Conservation (phyloP, 1,140 invertebrate species). For the Sogatella furcifera region DNA sequence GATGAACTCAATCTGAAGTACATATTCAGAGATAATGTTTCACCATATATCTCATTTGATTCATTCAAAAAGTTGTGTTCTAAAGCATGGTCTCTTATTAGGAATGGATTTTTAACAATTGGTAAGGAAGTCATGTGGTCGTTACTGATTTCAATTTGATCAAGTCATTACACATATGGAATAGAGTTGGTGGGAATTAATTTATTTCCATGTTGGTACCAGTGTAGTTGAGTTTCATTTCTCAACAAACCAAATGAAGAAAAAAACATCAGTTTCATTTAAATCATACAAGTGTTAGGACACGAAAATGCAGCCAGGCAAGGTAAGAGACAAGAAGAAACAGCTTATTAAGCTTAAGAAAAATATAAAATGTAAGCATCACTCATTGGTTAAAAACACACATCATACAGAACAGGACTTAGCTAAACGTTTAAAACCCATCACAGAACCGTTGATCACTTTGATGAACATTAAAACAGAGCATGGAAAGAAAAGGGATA, state of each 20-base stretch:
- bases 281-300: no score
- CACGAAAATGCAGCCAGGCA: not conserved
- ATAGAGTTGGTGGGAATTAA: not conserved
- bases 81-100: slow-evolving; percentile 27
- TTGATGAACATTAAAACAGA: no score
- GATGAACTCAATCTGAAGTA: slow-evolving; percentile 33
- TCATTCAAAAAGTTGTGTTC: slow-evolving; percentile 8
- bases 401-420: slow-evolving; percentile 7
- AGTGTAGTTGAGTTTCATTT: no score
- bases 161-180: not conserved
- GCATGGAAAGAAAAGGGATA: no score
- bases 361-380: slow-evolving; percentile 12
- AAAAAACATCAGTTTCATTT: no score
- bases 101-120: slow-evolving; percentile 29
- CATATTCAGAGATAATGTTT: slow-evolving; percentile 32
- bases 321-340: not conserved
- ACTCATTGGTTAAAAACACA: slow-evolving; percentile 9
- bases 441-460: not conserved
- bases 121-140: slow-evolving; percentile 31
- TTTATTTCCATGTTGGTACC: no score
- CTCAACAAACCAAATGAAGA: no score
- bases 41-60: not conserved
- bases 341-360: not conserved
- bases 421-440: slow-evolving; percentile 3
- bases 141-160: slow-evolving; percentile 6